Evolutionary conservation across 2,888 invertebrate genomes (phyloP), one percentile per base, ranked within the genome.

Genomic region (Pherbina coryleti): DNA sequence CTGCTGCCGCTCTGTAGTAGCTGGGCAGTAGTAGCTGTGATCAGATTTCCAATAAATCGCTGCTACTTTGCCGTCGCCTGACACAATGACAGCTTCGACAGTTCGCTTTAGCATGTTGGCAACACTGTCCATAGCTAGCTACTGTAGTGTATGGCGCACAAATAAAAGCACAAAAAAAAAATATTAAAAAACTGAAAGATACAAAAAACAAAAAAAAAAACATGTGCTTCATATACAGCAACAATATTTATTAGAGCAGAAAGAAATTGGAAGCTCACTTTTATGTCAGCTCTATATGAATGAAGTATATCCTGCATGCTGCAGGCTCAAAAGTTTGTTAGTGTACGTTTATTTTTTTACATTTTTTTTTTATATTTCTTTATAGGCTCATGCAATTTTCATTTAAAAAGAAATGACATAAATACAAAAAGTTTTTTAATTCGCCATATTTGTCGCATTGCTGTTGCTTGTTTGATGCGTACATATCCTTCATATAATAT

Each of bases 11-110:
- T 37, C n/a, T n/a, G n/a, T n/a, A n/a, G 76, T 25, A 37, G 37
- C 31, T 57, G 57, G 31, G 22, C 57, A 37, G 57, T 22, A 17
- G 53, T 31, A 70, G 71, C 78, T 72, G 55, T 75, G 81, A 79
- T 81, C 78, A 76, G 77, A 79, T 79, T 81, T 78, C 78, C 79
- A 78, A 77, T 78, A 79, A 79, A 78, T 78, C 78, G 78, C 60
- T 75, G 75, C 57, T 64, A 34, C 76, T 79, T 78, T 79, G 64
- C 77, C 75, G 71, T 71, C 78, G 72, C 44, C 55, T 80, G 76
- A 75, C 79, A 80, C 74, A 78, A 76, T 79, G 80, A 79, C 78
- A 79, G 78, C 78, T 80, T 79, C 75, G 79, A 80, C 78, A 80
- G 76, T 37, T 70, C 49, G 55, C 77, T 78, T 55, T 53, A 71